Conservation (phyloP, 2,797 vertebrate species). For the Cephalopachus bancanus region DNA sequence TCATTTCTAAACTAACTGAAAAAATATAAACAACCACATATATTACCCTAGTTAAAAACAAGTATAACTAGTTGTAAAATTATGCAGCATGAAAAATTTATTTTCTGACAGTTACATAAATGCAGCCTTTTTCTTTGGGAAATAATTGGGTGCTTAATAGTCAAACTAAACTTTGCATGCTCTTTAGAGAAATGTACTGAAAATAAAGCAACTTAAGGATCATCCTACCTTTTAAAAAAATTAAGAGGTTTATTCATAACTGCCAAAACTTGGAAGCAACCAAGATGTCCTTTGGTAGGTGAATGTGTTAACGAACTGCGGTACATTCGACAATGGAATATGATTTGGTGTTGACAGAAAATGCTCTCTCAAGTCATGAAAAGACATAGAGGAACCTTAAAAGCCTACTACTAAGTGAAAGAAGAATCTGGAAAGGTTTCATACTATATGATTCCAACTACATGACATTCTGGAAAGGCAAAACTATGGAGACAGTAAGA, state of each 20-base stretch:
- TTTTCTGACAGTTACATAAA: conserved; percentile 51
- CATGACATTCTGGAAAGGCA: neutral
- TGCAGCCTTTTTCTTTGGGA: conserved; percentile 32
- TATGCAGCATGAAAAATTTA: conserved; percentile 2
- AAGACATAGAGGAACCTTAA: neutral
- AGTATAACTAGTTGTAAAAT: conserved; percentile 24
- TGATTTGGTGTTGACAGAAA: neutral
- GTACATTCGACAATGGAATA: neutral
- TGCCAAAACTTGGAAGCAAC: neutral
- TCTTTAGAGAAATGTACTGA: neutral
- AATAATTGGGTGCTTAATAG: neutral
- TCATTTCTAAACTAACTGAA: conserved; percentile 28
- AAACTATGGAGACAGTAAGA: neutral
- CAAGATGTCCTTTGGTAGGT: neutral
- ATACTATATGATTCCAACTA: neutral
- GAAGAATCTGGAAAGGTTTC: neutral
- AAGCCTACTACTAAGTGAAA: neutral
- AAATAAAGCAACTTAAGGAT: neutral
- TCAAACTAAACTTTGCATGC: neutral
- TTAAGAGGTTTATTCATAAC: neutral
- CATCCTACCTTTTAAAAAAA: conserved; percentile 4
- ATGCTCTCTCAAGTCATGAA: neutral
- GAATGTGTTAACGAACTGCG: neutral
- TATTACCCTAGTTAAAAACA: conserved; percentile 47
- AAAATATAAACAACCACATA: conserved; percentile 18